Conservation (phyloP, 2,888 invertebrate species). For the Mesochorus sp. region DNA sequence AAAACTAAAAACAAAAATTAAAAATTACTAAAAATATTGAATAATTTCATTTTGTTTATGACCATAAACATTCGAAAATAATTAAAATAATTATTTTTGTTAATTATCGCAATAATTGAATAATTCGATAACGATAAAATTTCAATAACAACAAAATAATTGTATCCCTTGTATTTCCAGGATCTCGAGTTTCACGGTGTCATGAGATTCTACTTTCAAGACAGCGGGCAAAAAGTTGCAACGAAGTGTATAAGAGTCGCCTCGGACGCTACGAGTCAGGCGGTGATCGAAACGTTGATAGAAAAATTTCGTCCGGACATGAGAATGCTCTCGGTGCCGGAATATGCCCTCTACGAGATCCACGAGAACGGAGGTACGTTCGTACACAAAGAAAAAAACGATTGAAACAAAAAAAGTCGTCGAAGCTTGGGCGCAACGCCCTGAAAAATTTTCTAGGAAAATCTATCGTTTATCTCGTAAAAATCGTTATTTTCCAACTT, state of each 20-base stretch:
- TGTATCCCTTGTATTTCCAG: conserved; percentile 83
- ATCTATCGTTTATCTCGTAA: too few species aligned
- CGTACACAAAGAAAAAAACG: background rate
- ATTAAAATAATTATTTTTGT: background rate
- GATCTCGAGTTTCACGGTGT: conserved; percentile 99
- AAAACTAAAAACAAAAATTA: too few species aligned
- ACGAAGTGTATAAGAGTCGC: conserved; percentile 99
- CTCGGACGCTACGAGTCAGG: conserved; percentile 96
- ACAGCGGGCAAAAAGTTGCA: conserved; percentile 98
- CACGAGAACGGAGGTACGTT: conserved; percentile 87
- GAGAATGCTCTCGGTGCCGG: conserved; percentile 92
- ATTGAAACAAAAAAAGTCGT: background rate
- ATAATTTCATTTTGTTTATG: too few species aligned
- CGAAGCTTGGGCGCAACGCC: too few species aligned
- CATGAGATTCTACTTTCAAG: conserved; percentile 99
- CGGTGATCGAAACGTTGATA: conserved; percentile 98
- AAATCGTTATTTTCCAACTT: background rate
- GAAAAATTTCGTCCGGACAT: conserved; percentile 99
- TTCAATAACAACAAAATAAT: background rate
- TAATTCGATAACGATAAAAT: too few species aligned
- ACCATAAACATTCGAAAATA: too few species aligned
- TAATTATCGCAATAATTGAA: background rate
- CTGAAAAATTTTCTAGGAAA: background rate
- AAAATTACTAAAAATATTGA: too few species aligned
- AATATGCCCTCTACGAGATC: conserved; percentile 88